A percentile compares a stretch with the other conserved stretches of the same genome.
Conservation (phyloP, 2,888 invertebrate genomes). For the Harpalus rubripes region DNA sequence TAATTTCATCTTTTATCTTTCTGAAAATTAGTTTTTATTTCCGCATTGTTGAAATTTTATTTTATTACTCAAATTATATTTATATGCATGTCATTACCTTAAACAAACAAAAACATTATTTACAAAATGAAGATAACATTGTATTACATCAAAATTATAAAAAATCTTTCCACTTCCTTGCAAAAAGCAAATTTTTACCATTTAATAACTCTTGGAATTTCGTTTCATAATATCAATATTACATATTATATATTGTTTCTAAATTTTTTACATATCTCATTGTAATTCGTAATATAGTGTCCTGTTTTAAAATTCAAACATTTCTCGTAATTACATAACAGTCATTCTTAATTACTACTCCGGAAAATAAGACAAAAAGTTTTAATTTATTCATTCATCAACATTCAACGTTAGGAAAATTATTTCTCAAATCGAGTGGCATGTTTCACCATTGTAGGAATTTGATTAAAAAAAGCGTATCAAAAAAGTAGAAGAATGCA, state of each 20-base stretch:
- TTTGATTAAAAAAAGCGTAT: background rate
- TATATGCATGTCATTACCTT: background rate
- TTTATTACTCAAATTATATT: slow-evolving; percentile 4
- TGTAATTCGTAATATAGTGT: slow-evolving; percentile 19
- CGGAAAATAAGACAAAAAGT: slow-evolving; percentile 34
- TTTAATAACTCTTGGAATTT: slow-evolving; percentile 21
- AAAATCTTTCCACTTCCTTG: slow-evolving; percentile 18
- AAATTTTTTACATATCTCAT: slow-evolving; percentile 31
- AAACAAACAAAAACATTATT: slow-evolving; percentile 15
- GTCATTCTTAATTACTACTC: slow-evolving; percentile 22
- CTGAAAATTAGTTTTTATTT: background rate
- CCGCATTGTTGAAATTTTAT: slow-evolving; percentile 37
- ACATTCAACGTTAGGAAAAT: background rate
- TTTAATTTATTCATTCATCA: slow-evolving; percentile 25
- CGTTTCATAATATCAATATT: slow-evolving; percentile 31
- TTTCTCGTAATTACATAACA: slow-evolving; percentile 42
- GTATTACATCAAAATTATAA: background rate
- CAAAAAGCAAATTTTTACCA: background rate
- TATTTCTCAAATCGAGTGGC: background rate
- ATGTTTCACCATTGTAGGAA: background rate
- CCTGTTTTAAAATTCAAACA: slow-evolving; percentile 40
- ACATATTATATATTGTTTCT: slow-evolving; percentile 24
- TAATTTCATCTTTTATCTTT: background rate
- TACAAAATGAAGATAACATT: slow-evolving; percentile 34
- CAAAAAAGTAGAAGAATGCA: background rate